These are phyloP conservation scores for Trisateles emortualis DNA, from an alignment of 2,888 invertebrate species.

Conservation along the genomic window DNA sequence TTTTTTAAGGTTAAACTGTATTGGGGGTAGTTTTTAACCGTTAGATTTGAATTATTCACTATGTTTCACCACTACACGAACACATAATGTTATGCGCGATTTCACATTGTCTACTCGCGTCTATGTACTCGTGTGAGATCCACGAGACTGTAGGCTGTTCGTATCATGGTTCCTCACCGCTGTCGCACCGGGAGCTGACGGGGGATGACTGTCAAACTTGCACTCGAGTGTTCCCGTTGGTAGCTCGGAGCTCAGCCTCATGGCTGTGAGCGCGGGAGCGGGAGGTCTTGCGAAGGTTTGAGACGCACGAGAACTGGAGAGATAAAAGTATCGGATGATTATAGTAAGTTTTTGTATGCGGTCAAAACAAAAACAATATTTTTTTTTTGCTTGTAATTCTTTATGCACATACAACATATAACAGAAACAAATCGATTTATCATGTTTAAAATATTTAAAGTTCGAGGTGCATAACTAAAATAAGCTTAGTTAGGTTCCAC, in stretches of 20 bases:
- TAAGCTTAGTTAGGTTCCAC: no score
- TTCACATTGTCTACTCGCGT: conserved; percentile 39
- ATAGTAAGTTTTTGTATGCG: no score
- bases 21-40: background rate
- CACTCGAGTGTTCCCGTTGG: conserved; percentile 79
- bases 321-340: background rate
- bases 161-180: conserved; percentile 63
- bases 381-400: no score
- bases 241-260: conserved; percentile 74
- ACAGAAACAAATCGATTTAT: no score
- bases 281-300: conserved; percentile 73
- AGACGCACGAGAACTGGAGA: conserved; percentile 77
- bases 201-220: conserved; percentile 76
- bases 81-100: conserved; percentile 19
- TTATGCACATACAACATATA: no score
- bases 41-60: conserved; percentile 5
- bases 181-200: conserved; percentile 56
- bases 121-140: conserved; percentile 76
- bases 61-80: background rate
- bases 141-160: conserved; percentile 71
- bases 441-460: no score
- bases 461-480: no score
- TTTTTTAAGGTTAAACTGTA: conserved; percentile 7
- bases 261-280: conserved; percentile 61
- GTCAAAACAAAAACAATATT: no score